These are phyloP conservation scores for Anisognathus igniventris DNA, from an alignment of 2,797 vertebrate genomes.

Conservation along the genomic window DNA sequence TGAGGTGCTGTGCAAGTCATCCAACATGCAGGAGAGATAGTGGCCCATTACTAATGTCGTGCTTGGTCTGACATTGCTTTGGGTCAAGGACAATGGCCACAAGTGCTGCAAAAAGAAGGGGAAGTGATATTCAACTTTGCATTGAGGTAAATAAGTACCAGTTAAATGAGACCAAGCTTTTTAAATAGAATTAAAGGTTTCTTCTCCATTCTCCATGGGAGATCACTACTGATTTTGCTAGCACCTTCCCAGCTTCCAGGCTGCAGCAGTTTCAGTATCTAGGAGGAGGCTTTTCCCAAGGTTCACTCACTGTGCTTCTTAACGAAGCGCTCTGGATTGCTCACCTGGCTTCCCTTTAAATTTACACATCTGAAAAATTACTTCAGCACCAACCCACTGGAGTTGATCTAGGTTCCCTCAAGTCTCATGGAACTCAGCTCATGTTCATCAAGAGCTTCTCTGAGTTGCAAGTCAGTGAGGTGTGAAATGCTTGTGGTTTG, in stretches of 20 bases:
- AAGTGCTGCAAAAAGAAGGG: neutral
- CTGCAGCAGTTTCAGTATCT: neutral
- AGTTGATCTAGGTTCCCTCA: conserved; percentile 57
- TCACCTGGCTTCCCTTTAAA: conserved; percentile 58
- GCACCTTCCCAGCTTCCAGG: neutral
- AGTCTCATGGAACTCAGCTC: conserved; percentile 57
- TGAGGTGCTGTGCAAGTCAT: neutral
- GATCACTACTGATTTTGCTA: neutral
- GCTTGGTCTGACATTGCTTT: neutral
- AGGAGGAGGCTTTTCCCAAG: neutral
- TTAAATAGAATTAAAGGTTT: neutral
- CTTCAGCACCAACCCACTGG: conserved; percentile 47
- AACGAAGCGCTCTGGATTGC: neutral
- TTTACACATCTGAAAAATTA: conserved; percentile 52
- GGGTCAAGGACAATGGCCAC: neutral
- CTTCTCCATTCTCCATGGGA: neutral
- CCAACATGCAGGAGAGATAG: neutral
- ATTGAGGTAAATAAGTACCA: neutral
- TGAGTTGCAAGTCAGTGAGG: conserved; percentile 67
- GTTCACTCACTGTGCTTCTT: neutral
- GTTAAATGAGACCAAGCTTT: neutral
- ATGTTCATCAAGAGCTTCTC: conserved; percentile 61
- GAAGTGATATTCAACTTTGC: neutral
- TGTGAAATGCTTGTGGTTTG: conserved; percentile 68
- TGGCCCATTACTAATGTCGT: neutral